Conservation (phyloP, 2,113 vertebrate genomes). For the Tetrax tetrax region DNA sequence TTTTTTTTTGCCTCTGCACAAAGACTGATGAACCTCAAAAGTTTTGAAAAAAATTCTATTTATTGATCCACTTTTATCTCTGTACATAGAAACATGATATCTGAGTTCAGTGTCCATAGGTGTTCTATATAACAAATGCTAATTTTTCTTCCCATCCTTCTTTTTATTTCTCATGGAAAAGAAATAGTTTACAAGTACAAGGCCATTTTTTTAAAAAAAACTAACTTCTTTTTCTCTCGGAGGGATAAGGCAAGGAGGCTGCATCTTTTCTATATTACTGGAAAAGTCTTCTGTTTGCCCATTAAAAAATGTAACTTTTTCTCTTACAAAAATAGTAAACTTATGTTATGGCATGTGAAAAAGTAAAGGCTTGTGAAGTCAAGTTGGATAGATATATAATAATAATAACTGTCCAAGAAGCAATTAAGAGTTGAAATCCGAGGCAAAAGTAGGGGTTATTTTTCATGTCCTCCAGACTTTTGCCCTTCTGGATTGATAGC, state of each 20-base stretch:
- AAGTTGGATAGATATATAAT: neutral
- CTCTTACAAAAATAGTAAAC: neutral
- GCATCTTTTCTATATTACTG: neutral
- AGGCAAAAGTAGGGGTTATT: neutral
- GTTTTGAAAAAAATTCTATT: neutral
- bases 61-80: neutral
- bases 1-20: neutral
- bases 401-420: neutral
- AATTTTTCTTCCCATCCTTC: neutral
- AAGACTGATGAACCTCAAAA: neutral
- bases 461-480: neutral
- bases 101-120: neutral
- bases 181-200: neutral
- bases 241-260: accelerated
- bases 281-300: neutral
- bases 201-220: neutral
- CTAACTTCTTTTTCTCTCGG: neutral
- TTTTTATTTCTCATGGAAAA: neutral
- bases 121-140: neutral
- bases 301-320: neutral
- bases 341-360: neutral
- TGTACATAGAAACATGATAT: neutral
- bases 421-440: neutral
- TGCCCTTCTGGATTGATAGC: neutral
- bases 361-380: neutral